Conservation (phyloP, 2,888 invertebrate species). For the Dastarcus helophoroides region DNA sequence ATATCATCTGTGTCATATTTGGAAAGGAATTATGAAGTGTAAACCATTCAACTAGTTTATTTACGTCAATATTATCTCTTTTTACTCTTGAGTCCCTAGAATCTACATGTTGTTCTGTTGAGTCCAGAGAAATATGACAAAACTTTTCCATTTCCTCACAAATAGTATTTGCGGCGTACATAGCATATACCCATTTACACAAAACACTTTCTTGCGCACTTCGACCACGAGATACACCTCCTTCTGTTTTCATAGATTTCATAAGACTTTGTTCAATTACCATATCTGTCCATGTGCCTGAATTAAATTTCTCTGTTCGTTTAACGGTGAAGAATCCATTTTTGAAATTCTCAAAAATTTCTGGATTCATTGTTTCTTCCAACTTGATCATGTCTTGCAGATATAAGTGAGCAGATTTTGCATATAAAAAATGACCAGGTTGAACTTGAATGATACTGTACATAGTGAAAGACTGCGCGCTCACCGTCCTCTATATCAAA, state of each 20-base stretch:
- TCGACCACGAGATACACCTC: conserved; percentile 15
- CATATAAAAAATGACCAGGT: conserved; percentile 30
- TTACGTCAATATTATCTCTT: conserved; percentile 18
- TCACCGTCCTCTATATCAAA: too few relatives aligned
- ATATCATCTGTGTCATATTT: conserved; percentile 14
- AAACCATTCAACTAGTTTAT: conserved; percentile 17
- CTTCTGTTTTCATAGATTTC: conserved; percentile 13
- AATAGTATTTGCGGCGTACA: conserved; percentile 21
- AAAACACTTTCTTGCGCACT: conserved; percentile 19
- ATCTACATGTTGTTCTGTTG: conserved; percentile 16
- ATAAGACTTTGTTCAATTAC: conserved; percentile 9
- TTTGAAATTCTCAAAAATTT: conserved; percentile 16
- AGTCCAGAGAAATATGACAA: conserved; percentile 14
- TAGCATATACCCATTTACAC: conserved; percentile 22
- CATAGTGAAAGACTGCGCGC: too few relatives aligned
- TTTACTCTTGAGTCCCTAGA: conserved; percentile 14
- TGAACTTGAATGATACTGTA: too few relatives aligned
- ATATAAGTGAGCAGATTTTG: conserved; percentile 22
- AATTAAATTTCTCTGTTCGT: conserved; percentile 18
- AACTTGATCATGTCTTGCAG: conserved; percentile 22
- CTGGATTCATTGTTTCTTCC: conserved; percentile 20
- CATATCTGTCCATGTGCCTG: conserved; percentile 11
- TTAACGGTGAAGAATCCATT: conserved; percentile 22
- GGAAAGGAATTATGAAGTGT: conserved; percentile 15
- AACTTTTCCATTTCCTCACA: conserved; percentile 21